Conservation (phyloP, 2,797 vertebrate genomes). For the Galagoides demidoff region DNA sequence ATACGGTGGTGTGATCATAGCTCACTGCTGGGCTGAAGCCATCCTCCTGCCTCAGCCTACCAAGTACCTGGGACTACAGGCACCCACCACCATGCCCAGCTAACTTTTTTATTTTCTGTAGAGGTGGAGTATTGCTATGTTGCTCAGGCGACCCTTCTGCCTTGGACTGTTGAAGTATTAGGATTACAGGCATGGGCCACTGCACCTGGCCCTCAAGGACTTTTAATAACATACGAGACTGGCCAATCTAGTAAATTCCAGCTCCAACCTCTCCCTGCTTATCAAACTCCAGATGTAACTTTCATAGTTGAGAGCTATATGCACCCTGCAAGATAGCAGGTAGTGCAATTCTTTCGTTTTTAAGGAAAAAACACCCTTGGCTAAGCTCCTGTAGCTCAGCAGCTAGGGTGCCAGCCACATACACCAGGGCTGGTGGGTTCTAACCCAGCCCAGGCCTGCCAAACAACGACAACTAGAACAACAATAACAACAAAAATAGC, state of each 20-base stretch:
- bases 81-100: neutral
- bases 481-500: no score
- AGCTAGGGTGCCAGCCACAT: no score
- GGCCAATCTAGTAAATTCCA: conserved; percentile 12
- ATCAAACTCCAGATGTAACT: neutral
- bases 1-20: neutral
- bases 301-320: neutral
- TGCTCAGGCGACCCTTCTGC: neutral
- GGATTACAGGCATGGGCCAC: neutral
- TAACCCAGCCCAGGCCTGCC: no score
- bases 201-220: neutral
- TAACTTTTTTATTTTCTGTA: neutral
- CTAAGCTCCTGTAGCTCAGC: no score
- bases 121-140: neutral
- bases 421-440: no score
- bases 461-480: no score
- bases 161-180: neutral
- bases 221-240: neutral
- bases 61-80: neutral
- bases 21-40: neutral
- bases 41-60: neutral
- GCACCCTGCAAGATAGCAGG: neutral
- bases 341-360: neutral
- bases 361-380: neutral
- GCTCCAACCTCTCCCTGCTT: neutral